Percentiles rank a stretch among this genome's conserved stretches.
Conservation (phyloP, 2,797 vertebrate species). For the Alouatta caraya region DNA sequence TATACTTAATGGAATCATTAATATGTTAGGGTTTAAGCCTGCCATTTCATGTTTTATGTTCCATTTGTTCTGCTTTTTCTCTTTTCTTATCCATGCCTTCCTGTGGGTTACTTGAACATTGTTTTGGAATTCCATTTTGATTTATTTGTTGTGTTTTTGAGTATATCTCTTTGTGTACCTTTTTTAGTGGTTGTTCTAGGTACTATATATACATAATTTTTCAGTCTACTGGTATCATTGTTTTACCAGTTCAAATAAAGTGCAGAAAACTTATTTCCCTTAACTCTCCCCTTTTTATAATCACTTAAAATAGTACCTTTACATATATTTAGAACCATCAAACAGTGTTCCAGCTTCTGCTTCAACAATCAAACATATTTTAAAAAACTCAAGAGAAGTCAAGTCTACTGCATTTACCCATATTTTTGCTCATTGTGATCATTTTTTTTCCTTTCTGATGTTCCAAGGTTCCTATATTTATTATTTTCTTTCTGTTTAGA, state of each 20-base stretch:
- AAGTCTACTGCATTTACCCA: not conserved
- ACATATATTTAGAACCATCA: not conserved
- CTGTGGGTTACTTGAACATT: not conserved
- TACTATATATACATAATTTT: not conserved
- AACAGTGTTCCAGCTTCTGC: not conserved
- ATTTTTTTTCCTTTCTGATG: not conserved
- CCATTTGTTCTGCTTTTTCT: not conserved
- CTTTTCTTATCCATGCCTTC: not conserved
- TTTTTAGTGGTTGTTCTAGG: not conserved
- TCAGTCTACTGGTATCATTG: not conserved
- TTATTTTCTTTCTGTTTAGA: not conserved
- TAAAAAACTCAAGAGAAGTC: not conserved
- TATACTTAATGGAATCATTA: not conserved
- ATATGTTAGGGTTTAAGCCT: not conserved
- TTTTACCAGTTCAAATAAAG: not conserved
- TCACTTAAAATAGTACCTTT: not conserved
- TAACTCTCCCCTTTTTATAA: not conserved
- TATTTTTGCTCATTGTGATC: not conserved
- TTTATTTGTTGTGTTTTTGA: not conserved
- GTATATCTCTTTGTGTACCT: not conserved
- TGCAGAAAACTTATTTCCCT: not conserved
- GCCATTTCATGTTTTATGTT: not conserved
- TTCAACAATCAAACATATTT: not conserved
- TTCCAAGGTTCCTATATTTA: not conserved
- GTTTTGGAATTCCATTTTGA: not conserved